Base-by-base conservation (phyloP, 2,888 invertebrate species). In the Netelia virgata region DNA sequence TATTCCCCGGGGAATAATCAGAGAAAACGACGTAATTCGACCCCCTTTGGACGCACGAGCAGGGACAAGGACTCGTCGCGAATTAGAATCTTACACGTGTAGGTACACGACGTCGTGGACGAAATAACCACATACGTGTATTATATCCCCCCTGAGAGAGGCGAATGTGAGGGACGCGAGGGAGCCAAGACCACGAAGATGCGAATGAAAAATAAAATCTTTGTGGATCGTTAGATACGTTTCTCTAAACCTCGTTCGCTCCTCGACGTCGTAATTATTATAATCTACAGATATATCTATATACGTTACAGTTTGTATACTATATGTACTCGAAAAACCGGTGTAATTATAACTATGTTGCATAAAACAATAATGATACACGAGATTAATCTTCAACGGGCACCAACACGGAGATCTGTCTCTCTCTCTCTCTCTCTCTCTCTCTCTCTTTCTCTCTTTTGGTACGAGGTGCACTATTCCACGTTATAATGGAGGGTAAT, bases 11-110 rank as follows among this genome's bases (percentile, higher is more conserved):
- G 86, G 86, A 89, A 88, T 90, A 90, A 90, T 89, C 87, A 82
- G 70, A 72, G 77, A 55, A 63, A 78, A 79, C 75, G 82, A 78
- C 57, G 82, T 72, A 82, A 85, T 76, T 72, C 66, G 80, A 59
- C 41, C 43, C 57, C 63, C 63, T 36, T 57, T 47, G 59, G 64
- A 72, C 66, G 61, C 79, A 66, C 74, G 64, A 76, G 5, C 1
- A 53, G n/a, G 50, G 5, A 63, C 23, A 5, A 5, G 28, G 36
- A 28, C 69, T 63, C 41, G 88, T 90, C 89, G 88, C 85, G 89
- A 89, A 89, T 90, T 87, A 87, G 90, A 89, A 90, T 89, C 88
- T 88, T 84, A 86, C 87, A 83, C 85, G 86, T 90, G 87, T 86
- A n/a, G n/a, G n/a, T n/a, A 77, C 72, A 75, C 73, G 79, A 76